phyloP scores from a whole-genome alignment of 2,888 invertebrate species.

The Apodemia zela region DNA sequence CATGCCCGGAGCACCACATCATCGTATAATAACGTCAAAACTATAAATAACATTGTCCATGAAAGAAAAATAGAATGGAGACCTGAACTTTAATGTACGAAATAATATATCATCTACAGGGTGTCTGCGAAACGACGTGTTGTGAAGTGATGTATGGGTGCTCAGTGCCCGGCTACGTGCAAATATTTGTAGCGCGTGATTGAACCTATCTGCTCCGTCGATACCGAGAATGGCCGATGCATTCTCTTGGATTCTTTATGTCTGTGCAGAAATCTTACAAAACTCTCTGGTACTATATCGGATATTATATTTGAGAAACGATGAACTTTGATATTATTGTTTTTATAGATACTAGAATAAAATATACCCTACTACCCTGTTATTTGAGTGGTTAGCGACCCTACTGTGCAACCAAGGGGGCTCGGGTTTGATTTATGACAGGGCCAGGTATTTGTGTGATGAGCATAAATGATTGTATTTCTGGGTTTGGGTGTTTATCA shows the following conservation, averaged over 20 bases:
- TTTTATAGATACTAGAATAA: too few species aligned
- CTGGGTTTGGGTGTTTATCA: too few species aligned
- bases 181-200: constrained; percentile 41
- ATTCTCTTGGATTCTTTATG: background rate
- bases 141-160: constrained; percentile 9
- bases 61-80: background rate
- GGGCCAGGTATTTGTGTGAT: too few species aligned
- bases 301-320: too few species aligned
- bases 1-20: too few species aligned
- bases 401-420: too few species aligned
- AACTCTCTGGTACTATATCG: background rate
- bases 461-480: too few species aligned
- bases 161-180: constrained; percentile 27
- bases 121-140: background rate
- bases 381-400: too few species aligned
- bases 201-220: constrained; percentile 28
- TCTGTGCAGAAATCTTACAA: background rate
- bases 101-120: constrained; percentile 5
- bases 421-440: too few species aligned
- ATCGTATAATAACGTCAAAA: background rate
- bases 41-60: background rate
- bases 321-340: too few species aligned
- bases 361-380: too few species aligned
- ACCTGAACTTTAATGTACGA: background rate
- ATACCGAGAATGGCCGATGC: constrained; percentile 1